Conservation (phyloP, 2,797 vertebrate genomes). For the Trachurus trachurus region DNA sequence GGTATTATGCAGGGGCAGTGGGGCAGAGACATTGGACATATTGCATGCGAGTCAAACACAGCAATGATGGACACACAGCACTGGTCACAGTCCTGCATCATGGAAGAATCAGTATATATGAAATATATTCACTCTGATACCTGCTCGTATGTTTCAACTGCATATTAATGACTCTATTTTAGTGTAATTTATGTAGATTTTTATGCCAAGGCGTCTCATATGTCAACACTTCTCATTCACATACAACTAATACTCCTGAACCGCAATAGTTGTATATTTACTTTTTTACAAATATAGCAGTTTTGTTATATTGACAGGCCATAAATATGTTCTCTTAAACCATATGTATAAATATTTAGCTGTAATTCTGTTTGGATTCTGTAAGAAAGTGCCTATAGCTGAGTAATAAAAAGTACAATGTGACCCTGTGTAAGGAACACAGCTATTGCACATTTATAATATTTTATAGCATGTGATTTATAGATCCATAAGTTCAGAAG, state of each 20-base stretch:
- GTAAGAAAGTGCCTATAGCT: background rate
- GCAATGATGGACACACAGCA: background rate
- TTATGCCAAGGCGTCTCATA: background rate
- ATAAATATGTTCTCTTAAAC: background rate
- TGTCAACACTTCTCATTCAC: no score
- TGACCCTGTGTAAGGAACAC: background rate
- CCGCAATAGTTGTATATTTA: no score
- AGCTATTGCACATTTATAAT: background rate
- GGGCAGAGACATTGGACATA: background rate
- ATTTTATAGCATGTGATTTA: background rate
- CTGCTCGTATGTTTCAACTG: background rate
- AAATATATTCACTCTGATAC: background rate
- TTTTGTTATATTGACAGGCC: background rate
- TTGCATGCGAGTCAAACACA: background rate
- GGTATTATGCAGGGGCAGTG: background rate
- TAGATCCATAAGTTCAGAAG: constrained; percentile 15
- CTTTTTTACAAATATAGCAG: background rate
- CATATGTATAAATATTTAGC: background rate
- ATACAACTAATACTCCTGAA: no score
- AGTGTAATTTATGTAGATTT: background rate
- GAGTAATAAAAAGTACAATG: background rate
- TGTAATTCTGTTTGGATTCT: background rate
- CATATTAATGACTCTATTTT: background rate
- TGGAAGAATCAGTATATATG: background rate
- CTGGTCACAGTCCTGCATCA: no score